Evolutionary conservation across 2,888 invertebrate genomes (phyloP).

Genomic region (Mimachlamys varia): DNA sequence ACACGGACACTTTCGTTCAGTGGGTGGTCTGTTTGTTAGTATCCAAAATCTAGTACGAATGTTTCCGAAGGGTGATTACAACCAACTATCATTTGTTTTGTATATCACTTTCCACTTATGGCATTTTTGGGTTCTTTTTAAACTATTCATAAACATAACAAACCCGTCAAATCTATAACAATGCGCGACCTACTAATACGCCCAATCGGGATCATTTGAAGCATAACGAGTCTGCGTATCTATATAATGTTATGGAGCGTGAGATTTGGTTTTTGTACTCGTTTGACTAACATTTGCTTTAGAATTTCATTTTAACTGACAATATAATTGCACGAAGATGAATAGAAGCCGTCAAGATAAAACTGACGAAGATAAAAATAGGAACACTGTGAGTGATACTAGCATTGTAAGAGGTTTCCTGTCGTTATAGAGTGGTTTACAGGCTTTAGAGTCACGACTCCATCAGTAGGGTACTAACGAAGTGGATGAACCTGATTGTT

Average conservation of each 20-base stretch:
- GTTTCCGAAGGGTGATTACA: not conserved
- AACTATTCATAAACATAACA: not conserved
- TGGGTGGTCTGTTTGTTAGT: not conserved
- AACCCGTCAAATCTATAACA: not conserved
- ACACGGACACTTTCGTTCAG: not conserved
- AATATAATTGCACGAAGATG: not conserved
- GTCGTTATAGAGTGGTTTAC: not conserved
- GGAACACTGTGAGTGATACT: not conserved
- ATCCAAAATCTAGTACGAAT: not conserved
- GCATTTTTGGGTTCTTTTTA: not conserved
- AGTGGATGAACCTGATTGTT: not conserved
- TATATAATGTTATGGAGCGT: not conserved
- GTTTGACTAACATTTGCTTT: not conserved
- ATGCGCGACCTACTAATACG: not conserved
- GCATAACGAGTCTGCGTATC: not conserved
- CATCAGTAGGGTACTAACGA: not conserved
- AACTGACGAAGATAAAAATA: not conserved
- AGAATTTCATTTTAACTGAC: not conserved
- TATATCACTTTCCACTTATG: constrained; percentile 7
- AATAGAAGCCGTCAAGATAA: not conserved
- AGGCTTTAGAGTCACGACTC: not conserved
- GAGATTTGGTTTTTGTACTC: not conserved
- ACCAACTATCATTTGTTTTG: not conserved
- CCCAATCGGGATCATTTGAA: not conserved
- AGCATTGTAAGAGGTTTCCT: not conserved